phyloP scores from a whole-genome alignment of 2,797 vertebrate genomes.

The Dendrocincla tyrannina region DNA sequence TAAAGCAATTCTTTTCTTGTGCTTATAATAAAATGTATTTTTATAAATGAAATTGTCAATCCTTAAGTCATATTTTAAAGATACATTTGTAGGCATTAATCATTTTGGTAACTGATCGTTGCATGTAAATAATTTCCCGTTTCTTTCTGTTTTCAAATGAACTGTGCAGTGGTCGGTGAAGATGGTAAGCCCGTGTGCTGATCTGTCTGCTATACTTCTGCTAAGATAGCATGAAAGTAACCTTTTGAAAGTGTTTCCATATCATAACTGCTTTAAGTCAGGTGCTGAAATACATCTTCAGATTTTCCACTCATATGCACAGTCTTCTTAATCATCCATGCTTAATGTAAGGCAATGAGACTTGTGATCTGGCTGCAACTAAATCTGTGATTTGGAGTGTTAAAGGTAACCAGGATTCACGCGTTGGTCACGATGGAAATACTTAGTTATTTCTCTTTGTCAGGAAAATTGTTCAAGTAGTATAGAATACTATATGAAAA shows the following conservation, averaged over 20 bases:
- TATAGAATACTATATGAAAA: background rate
- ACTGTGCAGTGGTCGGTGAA: slow-evolving; percentile 92
- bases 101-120: slow-evolving; percentile 64
- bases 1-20: slow-evolving; percentile 49
- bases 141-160: slow-evolving; percentile 85
- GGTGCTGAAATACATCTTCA: slow-evolving; percentile 60
- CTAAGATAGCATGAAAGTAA: slow-evolving; percentile 73
- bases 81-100: slow-evolving; percentile 12
- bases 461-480: background rate
- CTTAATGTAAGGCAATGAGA: slow-evolving; percentile 52
- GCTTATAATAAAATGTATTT: slow-evolving; percentile 29
- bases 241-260: slow-evolving; percentile 67
- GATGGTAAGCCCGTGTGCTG: slow-evolving; percentile 88
- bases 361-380: background rate
- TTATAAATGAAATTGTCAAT: background rate
- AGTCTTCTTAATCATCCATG: slow-evolving; percentile 65
- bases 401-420: background rate
- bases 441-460: background rate
- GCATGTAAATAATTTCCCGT: slow-evolving; percentile 81
- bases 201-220: slow-evolving; percentile 78
- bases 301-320: slow-evolving; percentile 59
- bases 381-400: background rate
- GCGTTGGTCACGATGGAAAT: background rate
- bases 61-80: background rate
- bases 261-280: slow-evolving; percentile 69